Evolutionary conservation across 2,888 invertebrate species (phyloP).

Genomic region (Aspidiotus destructor): DNA sequence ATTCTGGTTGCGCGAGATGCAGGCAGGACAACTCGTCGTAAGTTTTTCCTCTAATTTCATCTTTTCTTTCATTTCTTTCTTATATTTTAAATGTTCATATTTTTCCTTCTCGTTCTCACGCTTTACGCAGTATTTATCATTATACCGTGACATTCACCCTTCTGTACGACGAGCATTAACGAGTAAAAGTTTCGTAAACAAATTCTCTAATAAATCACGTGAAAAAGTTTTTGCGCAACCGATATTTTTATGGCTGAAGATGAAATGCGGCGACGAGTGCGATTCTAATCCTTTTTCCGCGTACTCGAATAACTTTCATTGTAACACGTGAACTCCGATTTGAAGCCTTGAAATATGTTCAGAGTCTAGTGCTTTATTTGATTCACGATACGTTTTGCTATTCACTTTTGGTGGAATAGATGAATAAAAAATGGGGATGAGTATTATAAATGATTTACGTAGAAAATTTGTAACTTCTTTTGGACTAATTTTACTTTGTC

Average conservation of each 20-base stretch:
- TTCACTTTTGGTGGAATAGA: too few relatives aligned
- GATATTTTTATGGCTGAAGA: conserved; percentile 5
- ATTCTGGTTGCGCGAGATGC: too few relatives aligned
- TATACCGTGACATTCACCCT: too few relatives aligned
- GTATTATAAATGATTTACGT: too few relatives aligned
- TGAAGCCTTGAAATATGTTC: neutral
- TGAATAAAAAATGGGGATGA: too few relatives aligned
- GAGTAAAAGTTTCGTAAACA: conserved; percentile 16
- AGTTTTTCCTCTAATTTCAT: too few relatives aligned
- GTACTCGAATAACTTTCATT: neutral
- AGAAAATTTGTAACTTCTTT: too few relatives aligned
- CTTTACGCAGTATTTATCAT: too few relatives aligned
- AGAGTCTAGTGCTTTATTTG: too few relatives aligned
- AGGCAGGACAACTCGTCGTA: too few relatives aligned
- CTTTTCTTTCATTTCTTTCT: neutral
- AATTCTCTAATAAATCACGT: conserved; percentile 15
- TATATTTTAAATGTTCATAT: neutral
- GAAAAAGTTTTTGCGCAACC: neutral
- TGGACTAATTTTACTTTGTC: too few relatives aligned
- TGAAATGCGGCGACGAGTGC: neutral
- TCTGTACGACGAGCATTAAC: neutral
- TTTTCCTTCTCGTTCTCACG: neutral
- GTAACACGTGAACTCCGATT: neutral
- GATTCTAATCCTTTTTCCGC: conserved; percentile 1
- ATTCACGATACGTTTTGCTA: too few relatives aligned